Conservation (phyloP, 1,140 invertebrate species). For the Trinorchestia longiramus region DNA sequence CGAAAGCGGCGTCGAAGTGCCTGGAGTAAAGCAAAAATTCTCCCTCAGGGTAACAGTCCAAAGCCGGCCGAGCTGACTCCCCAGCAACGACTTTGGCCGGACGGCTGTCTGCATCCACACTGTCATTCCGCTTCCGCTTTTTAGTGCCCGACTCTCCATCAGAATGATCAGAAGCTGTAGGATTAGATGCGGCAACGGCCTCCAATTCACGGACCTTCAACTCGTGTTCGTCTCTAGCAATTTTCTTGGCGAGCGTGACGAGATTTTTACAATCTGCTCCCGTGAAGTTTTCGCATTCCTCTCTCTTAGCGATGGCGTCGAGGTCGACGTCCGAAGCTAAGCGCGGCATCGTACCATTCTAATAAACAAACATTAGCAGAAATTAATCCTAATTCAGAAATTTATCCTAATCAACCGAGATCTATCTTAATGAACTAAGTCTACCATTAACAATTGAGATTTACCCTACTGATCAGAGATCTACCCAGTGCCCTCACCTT, state of each 20-base stretch:
- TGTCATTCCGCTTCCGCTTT: neutral
- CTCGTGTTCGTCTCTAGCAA: slow-evolving; percentile 82
- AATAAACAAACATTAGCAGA: neutral
- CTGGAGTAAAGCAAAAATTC: slow-evolving; percentile 69
- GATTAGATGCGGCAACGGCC: neutral
- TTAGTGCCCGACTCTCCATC: neutral
- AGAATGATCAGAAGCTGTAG: neutral
- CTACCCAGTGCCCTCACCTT: slow-evolving; percentile 73
- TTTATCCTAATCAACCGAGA: neutral
- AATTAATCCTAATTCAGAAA: neutral
- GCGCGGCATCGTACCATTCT: slow-evolving; percentile 60
- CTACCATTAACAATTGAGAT: no score
- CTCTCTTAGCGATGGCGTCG: slow-evolving; percentile 74
- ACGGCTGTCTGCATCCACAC: neutral
- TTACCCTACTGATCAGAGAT: no score
- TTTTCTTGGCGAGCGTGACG: slow-evolving; percentile 85
- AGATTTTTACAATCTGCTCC: slow-evolving; percentile 86
- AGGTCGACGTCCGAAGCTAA: slow-evolving; percentile 80
- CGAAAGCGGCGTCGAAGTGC: slow-evolving; percentile 78
- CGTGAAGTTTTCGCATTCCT: slow-evolving; percentile 82
- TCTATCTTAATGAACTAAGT: no score
- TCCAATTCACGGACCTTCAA: slow-evolving; percentile 68
- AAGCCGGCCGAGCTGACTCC: neutral
- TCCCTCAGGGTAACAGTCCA: neutral
- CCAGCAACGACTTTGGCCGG: neutral